phyloP scores from a whole-genome alignment of 2,113 vertebrate species.

The Zosterops lateralis region DNA sequence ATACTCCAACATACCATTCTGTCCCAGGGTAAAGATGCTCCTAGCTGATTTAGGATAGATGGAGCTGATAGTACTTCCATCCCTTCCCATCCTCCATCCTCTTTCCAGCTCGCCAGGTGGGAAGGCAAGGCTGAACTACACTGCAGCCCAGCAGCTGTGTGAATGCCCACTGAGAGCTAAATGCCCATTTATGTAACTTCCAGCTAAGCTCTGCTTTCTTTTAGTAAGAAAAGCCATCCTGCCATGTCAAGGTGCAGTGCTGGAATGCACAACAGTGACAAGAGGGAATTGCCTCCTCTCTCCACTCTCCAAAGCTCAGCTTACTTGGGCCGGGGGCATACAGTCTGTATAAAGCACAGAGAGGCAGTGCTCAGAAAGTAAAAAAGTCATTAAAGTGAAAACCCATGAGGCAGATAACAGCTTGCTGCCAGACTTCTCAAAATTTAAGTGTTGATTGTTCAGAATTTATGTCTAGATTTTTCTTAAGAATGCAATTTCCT shows the following conservation, averaged over 20 bases:
- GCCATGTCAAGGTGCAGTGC: neutral
- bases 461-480: slow-evolving; percentile 69
- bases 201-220: neutral
- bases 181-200: neutral
- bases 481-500: slow-evolving; percentile 75
- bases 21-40: neutral
- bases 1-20: neutral
- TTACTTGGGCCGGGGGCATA: neutral
- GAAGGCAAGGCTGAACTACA: neutral
- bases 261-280: neutral
- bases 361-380: slow-evolving; percentile 8
- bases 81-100: neutral
- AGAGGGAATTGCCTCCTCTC: neutral
- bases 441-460: slow-evolving; percentile 63
- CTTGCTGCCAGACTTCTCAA: slow-evolving; percentile 67
- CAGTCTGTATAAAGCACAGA: neutral
- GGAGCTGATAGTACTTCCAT: neutral
- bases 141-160: neutral
- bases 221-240: neutral
- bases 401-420: slow-evolving; percentile 49
- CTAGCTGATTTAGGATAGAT: neutral
- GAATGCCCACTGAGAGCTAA: neutral
- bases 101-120: neutral
- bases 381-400: slow-evolving; percentile 41
- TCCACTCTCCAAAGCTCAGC: neutral